Conservation (phyloP, 2,113 vertebrate genomes). For the Erythrocercus mccallii region DNA sequence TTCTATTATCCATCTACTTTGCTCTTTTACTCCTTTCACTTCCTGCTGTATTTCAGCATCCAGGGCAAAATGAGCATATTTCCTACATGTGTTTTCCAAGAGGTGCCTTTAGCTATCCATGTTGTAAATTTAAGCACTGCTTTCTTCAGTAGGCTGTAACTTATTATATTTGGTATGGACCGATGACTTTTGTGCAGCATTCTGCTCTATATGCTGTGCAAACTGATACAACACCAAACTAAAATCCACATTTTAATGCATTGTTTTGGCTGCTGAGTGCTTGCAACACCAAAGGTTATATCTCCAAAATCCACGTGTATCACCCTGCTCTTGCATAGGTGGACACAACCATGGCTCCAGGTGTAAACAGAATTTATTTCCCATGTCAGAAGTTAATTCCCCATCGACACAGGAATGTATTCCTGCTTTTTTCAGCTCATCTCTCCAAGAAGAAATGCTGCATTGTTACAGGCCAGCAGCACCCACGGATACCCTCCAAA, state of each 20-base stretch:
- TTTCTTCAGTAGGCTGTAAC: not conserved
- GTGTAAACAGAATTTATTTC: not conserved
- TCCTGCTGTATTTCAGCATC: not conserved
- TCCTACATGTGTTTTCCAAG: not conserved
- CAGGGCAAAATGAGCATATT: not conserved
- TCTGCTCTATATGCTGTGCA: not conserved
- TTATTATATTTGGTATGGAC: not conserved
- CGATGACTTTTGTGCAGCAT: not conserved
- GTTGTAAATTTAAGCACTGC: not conserved
- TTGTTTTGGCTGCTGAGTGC: not conserved
- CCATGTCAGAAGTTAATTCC: not conserved
- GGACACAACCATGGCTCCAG: fast-evolving
- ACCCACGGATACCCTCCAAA: conserved; percentile 44
- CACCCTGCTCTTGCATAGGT: not conserved
- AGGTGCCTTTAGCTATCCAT: not conserved
- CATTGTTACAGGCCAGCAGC: conserved; percentile 28
- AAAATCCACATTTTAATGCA: not conserved
- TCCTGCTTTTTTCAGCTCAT: not conserved
- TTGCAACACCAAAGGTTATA: no score
- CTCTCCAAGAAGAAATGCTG: not conserved
- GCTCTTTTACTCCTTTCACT: not conserved
- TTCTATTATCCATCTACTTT: conserved; percentile 8
- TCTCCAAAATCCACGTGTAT: not conserved
- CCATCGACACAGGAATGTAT: not conserved
- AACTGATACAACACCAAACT: not conserved